Evolutionary conservation across 2,113 vertebrate species (phyloP), one percentile per base, ranked within the genome.

Genomic region (Dendropsophus ebraccatus): DNA sequence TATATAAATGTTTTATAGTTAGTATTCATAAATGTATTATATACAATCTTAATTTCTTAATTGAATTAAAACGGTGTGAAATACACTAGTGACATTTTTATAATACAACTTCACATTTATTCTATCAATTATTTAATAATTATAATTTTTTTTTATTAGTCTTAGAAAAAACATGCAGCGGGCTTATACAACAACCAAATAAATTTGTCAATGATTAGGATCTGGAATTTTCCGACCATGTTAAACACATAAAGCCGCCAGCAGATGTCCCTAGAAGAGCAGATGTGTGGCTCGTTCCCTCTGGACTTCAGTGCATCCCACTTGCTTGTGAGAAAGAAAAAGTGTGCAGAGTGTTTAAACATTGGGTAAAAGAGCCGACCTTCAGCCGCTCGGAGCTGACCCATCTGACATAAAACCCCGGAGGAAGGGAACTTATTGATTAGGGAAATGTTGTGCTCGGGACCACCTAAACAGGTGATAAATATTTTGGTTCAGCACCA

Each of bases 241-340:
- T 76, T 19, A 16, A 28, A n/a, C 47, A 30, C 45, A 65, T 65
- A 41, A 35, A 14, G 21, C 56, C 17, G 23, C 83, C 83, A 84
- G 72, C 83, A 84, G 83, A 84, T 84, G 83, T 84, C 83, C 73
- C 58, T 56, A 84, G 54, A 60, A 35, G 54, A 84, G 65, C 72
- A 84, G 72, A 84, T 76, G 54, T 84, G 13, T 75, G 70, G 13
- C 50, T 25, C 13, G 2, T 47, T 45, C 21, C 54, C 72, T 76
- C 25, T 25, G 56, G 83, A 32, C n/a, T 30, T 45, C 14, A 75
- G 52, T 62, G 37, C 69, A 41, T 41, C 41, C 41, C 60, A 23
- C 28, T 28, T 41, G 52, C 35, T 32, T 30, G 30, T 14, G 28
- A 67, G 28, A 47, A 84, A 65, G 58, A 8, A 45, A 58, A 77